Conservation (phyloP, 2,888 invertebrate species). For the Micoletzkya japonica region DNA sequence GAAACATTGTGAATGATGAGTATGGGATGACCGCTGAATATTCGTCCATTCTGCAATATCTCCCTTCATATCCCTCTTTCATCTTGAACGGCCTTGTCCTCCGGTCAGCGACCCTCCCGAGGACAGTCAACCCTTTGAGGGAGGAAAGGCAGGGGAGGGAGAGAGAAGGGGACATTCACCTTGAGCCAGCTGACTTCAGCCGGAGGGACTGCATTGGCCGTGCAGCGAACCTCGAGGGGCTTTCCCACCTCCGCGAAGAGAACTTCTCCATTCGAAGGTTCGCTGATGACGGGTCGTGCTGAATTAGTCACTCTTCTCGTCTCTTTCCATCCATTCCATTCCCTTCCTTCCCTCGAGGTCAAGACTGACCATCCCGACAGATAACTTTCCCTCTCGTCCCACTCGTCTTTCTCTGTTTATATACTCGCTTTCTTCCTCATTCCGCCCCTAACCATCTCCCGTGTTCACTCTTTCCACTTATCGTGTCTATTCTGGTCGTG, state of each 20-base stretch:
- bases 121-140: no score
- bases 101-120: no score
- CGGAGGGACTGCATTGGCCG: constrained; percentile 7
- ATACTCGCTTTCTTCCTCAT: no score
- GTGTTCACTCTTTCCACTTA: no score
- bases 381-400: background rate
- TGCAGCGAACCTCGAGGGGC: constrained; percentile 2
- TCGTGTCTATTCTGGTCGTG: no score
- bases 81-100: background rate
- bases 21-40: no score
- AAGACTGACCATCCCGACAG: background rate
- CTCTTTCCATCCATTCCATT: background rate
- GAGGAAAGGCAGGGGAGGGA: no score
- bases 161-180: background rate
- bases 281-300: constrained; percentile 12
- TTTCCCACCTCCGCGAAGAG: constrained; percentile 20
- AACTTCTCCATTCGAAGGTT: constrained; percentile 8
- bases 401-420: no score
- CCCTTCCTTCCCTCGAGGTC: background rate
- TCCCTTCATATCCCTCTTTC: background rate
- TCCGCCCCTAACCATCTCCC: background rate
- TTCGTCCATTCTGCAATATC: background rate
- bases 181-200: constrained; percentile 27
- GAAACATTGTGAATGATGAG: no score
- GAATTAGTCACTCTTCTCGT: background rate